Evolutionary conservation across 2,797 vertebrate genomes (phyloP).

Genomic region (Podarcis lilfordi): DNA sequence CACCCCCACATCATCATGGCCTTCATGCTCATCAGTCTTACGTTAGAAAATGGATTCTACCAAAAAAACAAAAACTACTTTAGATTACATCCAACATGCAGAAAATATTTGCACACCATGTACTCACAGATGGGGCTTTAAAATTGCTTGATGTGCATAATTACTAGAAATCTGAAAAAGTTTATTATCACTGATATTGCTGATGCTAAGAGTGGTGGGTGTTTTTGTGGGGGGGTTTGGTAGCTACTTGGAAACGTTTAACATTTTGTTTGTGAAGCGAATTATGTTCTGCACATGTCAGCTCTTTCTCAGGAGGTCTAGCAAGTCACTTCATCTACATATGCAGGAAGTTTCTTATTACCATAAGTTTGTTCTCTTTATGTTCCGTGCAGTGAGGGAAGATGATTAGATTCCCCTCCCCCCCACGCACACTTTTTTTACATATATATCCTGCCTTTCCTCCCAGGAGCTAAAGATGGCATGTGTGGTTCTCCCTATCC

Average conservation of each 20-base stretch:
- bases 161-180: constrained; percentile 31
- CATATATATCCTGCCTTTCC: too few species aligned
- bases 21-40: constrained; percentile 3
- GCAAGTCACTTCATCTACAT: constrained; percentile 16
- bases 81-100: constrained; percentile 23
- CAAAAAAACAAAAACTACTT: not conserved
- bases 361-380: constrained; percentile 30
- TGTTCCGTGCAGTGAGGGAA: not conserved
- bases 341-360: constrained; percentile 12
- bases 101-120: constrained; percentile 49
- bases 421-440: too few species aligned
- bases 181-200: constrained; percentile 1
- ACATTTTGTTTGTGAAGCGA: constrained; percentile 29
- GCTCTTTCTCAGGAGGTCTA: not conserved
- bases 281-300: not conserved
- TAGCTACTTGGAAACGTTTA: constrained; percentile 20
- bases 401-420: not conserved
- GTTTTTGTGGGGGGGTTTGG: not conserved
- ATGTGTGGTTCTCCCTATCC: too few species aligned
- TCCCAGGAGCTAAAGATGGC: too few species aligned
- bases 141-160: constrained; percentile 30
- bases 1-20: not conserved
- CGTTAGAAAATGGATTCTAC: constrained; percentile 26
- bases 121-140: not conserved
- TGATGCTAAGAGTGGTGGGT: not conserved